A percentile compares a stretch with the other conserved stretches of the same genome.
Evolutionary conservation across 2,888 invertebrate species (phyloP).

Genomic region (Heteromyza rotundicornis): DNA sequence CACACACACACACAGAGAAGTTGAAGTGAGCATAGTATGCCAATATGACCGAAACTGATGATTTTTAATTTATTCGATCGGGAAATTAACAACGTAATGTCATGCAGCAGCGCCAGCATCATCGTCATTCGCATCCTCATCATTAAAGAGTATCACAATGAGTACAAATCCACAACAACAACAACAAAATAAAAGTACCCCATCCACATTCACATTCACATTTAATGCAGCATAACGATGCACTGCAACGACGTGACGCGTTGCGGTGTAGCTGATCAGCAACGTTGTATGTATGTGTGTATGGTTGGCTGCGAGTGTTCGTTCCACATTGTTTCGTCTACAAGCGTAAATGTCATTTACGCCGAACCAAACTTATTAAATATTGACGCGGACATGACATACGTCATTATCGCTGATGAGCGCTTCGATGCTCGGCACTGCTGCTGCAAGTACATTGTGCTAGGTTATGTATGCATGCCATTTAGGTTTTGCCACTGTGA

Average conservation of each 20-base stretch:
- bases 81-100: neutral
- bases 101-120: neutral
- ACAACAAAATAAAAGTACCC: neutral
- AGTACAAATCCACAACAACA: too few relatives aligned
- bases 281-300: neutral
- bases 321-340: conserved; percentile 42
- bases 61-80: neutral
- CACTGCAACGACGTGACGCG: neutral
- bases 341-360: conserved; percentile 53
- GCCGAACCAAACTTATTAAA: conserved; percentile 55
- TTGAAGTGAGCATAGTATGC: too few relatives aligned
- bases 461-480: too few relatives aligned
- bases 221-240: neutral
- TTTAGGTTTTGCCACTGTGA: too few relatives aligned
- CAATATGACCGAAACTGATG: neutral
- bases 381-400: conserved; percentile 52
- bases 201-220: neutral
- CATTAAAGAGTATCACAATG: neutral
- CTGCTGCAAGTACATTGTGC: too few relatives aligned
- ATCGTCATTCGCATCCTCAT: too few relatives aligned
- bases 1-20: neutral
- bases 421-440: neutral
- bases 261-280: neutral
- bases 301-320: too few relatives aligned
- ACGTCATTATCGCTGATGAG: conserved; percentile 10